Base-by-base conservation (phyloP, 2,113 vertebrate species). In the Delphinapterus leucas region DNA sequence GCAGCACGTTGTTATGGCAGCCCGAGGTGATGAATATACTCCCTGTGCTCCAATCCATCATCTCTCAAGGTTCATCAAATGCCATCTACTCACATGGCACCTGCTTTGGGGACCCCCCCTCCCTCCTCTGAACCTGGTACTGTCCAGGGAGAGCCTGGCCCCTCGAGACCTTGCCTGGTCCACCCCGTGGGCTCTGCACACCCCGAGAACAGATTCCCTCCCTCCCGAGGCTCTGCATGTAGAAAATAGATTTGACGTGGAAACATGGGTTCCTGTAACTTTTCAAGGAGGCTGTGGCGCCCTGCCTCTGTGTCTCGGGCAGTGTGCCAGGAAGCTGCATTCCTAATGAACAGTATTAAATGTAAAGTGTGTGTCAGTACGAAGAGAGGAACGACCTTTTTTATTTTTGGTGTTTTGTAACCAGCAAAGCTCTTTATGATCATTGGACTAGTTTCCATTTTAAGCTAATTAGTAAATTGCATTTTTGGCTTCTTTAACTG, bases 391-490 rank as follows among this genome's bases (percentile, higher is more conserved):
- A 6, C 18, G 41, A 53, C 47, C 31, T 38, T 44, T 13, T 80
- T 15, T n/a, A 53, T 28, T 31, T 38, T 80, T 12, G 47, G 26
- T 41, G 38, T 81, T 90, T 80, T 95, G 82, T 81, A 91, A 90
- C 53, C 87, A 93, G 83, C 82, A 89, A 93, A 70, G 18, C 79
- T 93, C 95, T 87, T 95, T 95, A 63, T 79, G 77, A 67, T 93
- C 60, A 67, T 70, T 96, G 97, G 86, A 95, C 95, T 93, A 70
- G 38, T 94, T 98, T 97, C 95, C 97, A 96, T 95, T 97, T 96
- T 96, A 90, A 97, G 79, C 94, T 97, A 97, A 93, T 97, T 93
- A 97, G 98, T 96, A 93, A 97, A 97, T 77, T 95, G 92, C 96
- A 87, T 96, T 95, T 98, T 93, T 95, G 95, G 96, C 98, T 98